Evolutionary conservation across 2,113 vertebrate species (phyloP), one percentile per base, ranked within the genome.

Genomic region (Ophiodon elongatus): DNA sequence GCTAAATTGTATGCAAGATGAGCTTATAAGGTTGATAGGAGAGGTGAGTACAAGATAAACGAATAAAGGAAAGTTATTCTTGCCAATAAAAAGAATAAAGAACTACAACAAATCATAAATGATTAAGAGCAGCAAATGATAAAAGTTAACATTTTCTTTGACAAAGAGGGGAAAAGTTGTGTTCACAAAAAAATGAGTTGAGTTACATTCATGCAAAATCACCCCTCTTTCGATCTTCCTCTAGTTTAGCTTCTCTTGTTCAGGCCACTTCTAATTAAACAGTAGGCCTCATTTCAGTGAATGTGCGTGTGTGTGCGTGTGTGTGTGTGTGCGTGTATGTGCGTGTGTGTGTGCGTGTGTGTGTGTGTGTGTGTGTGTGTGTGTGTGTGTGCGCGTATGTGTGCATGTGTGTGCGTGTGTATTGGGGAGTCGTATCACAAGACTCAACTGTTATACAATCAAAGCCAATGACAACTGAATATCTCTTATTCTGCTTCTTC

Each of bases 1-100:
- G 95, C 95, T 95, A 95, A 94, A 91, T 92, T 86, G 95, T 95
- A 95, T 94, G 96, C 94, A 94, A 96, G 96, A 94, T 91, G 89
- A 91, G 89, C 82, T 88, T 45, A 75, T 76, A 35, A 60, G 14
- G 80, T 64, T 11, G 43, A 59, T 67, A 79, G 35, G 13, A 85
- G 85, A 64, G 59, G 67, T 90, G 86, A 87, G 87, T 66, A 84
- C 82, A 87, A 89, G 72, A 76, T 69, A 27, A 63, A 41, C 62
- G 69, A 59, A 66, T 64, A n/a, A 78, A 27, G 4, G n/a, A 54
- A 63, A 62, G 29, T 67, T 25, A 72, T 80, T 83, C 27, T 80
- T 23, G 54, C 35, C 41, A 50, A 68, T 45, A 70, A 47, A 71
- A 88, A 83, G 23, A 73, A 80, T 35, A 85, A 31, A 64, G 76